These are phyloP conservation scores for Cyrtonyx montezumae DNA, from an alignment of 2,113 vertebrate species.

Conservation along the genomic window DNA sequence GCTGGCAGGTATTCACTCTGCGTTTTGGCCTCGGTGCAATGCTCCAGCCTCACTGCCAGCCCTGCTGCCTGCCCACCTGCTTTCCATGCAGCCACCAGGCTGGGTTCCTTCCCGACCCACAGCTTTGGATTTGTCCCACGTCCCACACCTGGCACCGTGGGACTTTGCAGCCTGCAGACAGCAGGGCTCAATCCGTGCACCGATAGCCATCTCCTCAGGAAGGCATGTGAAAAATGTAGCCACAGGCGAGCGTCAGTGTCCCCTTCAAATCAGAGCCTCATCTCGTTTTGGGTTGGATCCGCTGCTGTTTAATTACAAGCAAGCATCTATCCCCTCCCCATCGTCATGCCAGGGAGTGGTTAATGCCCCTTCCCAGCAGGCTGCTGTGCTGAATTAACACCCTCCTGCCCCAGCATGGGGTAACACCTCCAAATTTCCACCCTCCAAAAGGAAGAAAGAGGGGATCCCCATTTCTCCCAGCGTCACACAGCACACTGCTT, in stretches of 20 bases:
- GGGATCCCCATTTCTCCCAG: not conserved
- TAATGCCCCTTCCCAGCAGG: slow-evolving; percentile 7
- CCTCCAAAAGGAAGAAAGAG: not conserved
- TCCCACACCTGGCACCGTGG: not conserved
- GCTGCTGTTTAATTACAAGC: not conserved
- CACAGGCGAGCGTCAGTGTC: accelerated
- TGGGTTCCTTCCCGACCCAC: not conserved
- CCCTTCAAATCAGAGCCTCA: not conserved
- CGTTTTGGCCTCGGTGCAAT: not conserved
- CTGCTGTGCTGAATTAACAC: slow-evolving; percentile 41
- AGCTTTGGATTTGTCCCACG: not conserved
- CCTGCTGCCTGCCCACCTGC: not conserved
- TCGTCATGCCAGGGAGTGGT: not conserved
- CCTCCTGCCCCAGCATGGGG: not conserved
- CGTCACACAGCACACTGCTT: accelerated
- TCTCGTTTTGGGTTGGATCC: not conserved
- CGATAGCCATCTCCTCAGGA: not conserved
- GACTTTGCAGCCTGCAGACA: not conserved
- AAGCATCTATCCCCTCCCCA: not conserved
- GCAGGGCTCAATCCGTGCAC: not conserved
- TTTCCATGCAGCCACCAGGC: not conserved
- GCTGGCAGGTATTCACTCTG: not conserved
- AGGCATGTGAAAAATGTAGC: not conserved
- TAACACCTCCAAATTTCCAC: not conserved
- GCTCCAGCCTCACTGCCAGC: not conserved